Percentiles rank a stretch among this genome's conserved stretches.
phyloP scores from a whole-genome alignment of 2,113 vertebrate species.

The Daboia siamensis region DNA sequence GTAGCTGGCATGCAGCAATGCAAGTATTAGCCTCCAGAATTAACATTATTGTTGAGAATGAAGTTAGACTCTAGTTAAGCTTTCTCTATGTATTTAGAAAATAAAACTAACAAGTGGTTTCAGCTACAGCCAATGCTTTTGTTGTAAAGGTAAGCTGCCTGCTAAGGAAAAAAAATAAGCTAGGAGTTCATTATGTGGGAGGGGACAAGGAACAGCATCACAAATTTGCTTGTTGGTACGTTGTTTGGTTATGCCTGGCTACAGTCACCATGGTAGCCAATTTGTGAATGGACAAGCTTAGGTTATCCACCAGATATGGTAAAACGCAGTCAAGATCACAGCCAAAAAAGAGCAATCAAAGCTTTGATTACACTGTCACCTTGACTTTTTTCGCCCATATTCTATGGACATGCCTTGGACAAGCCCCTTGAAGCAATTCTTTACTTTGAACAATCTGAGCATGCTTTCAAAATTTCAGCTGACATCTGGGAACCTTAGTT shows the following conservation, averaged over 20 bases:
- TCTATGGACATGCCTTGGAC: background rate
- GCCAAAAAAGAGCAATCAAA: background rate
- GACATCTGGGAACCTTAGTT: background rate
- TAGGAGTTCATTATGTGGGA: background rate
- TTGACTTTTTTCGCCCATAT: background rate
- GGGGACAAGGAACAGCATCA: background rate
- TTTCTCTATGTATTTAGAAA: background rate
- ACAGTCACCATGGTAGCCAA: background rate
- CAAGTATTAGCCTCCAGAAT: background rate
- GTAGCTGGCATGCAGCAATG: background rate
- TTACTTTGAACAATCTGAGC: background rate
- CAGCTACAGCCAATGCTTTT: background rate
- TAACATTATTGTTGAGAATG: background rate
- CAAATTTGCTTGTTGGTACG: background rate
- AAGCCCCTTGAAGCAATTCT: background rate
- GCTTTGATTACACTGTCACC: background rate
- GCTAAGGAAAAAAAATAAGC: background rate
- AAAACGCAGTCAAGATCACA: background rate
- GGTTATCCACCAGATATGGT: background rate
- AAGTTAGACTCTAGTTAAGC: background rate
- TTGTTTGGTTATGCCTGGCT: background rate
- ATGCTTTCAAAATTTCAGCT: background rate
- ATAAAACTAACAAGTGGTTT: background rate
- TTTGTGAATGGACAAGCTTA: background rate
- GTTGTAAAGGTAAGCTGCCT: background rate